Base-by-base conservation (phyloP, 2,113 vertebrate species). In the Syngnathoides biaculeatus region DNA sequence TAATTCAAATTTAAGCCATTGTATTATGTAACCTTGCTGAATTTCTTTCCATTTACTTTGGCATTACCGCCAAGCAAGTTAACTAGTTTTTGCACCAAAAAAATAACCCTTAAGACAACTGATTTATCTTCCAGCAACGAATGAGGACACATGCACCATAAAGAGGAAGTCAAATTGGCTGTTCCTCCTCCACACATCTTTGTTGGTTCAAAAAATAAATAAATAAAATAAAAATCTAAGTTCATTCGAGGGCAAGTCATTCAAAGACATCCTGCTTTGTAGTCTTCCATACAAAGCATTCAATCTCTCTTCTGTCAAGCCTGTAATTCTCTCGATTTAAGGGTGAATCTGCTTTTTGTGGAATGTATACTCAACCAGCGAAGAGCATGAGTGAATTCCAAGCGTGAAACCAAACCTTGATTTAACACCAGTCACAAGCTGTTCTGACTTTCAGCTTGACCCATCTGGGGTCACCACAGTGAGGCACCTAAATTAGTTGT, bases 191-290 rank as follows among this genome's bases (percentile, higher is more conserved):
- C 7, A 22, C 69, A 20, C 45, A 55, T 61, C 45, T 72, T 65
- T 26, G 73, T 38, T 20, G 24, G 56, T 58, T 69, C 64, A 76
- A 73, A 76, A 53, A 22, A n/a, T n/a, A n/a, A n/a, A n/a, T n/a
- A n/a, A n/a, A n/a, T n/a, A n/a, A n/a, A n/a, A n/a, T n/a, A n/a
- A n/a, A 35, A 64, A 65, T 75, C 55, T 74, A 72, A 58, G 64
- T 67, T 79, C 66, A 75, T 62, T 24, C 38, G 12, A 73, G 73
- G 68, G 8, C 53, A 64, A 69, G 47, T 20, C 47, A 48, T 27
- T 78, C 60, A 64, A 74, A 73, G 45, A 70, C 72, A 72, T 69
- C 48, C 10, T 12, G 50, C 65, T 75, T 56, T 79, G 67, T 69
- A 67, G 64, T 69, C 27, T 35, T 30, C 47, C 58, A 77, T 60